Percentiles rank a stretch among this genome's conserved stretches.
phyloP scores from a whole-genome alignment of 2,888 invertebrate species.

The Odontocolon sp. region DNA sequence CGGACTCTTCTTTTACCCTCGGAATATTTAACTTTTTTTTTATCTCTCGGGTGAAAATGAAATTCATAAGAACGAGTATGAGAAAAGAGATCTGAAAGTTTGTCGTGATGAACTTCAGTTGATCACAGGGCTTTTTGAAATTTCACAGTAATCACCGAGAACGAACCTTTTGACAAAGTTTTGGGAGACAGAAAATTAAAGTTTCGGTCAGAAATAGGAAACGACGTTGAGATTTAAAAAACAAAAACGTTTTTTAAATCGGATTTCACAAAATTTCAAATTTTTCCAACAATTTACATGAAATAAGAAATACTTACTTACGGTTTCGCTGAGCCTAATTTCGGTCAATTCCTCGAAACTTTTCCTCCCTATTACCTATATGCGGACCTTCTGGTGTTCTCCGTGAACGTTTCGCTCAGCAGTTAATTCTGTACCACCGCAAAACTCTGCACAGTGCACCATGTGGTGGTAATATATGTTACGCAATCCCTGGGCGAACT shows the following conservation, averaged over 20 bases:
- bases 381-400: background rate
- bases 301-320: no score
- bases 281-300: no score
- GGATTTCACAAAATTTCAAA: no score
- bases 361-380: no score
- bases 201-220: background rate
- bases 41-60: constrained; percentile 5
- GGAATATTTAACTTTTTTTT: constrained; percentile 32
- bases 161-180: background rate
- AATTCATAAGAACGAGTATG: background rate
- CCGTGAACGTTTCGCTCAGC: background rate
- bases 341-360: constrained; percentile 28
- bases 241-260: no score
- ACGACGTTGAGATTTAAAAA: background rate
- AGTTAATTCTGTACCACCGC: constrained; percentile 50
- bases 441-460: constrained; percentile 43
- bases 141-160: background rate
- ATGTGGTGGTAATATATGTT: constrained; percentile 52
- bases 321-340: no score
- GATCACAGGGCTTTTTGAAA: background rate
- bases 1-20: background rate
- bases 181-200: background rate
- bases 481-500: constrained; percentile 38
- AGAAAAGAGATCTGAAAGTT: background rate
- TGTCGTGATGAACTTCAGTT: background rate